Evolutionary conservation across 2,888 invertebrate genomes (phyloP), one percentile per base, ranked within the genome.

Genomic region (Pollenia amentaria): DNA sequence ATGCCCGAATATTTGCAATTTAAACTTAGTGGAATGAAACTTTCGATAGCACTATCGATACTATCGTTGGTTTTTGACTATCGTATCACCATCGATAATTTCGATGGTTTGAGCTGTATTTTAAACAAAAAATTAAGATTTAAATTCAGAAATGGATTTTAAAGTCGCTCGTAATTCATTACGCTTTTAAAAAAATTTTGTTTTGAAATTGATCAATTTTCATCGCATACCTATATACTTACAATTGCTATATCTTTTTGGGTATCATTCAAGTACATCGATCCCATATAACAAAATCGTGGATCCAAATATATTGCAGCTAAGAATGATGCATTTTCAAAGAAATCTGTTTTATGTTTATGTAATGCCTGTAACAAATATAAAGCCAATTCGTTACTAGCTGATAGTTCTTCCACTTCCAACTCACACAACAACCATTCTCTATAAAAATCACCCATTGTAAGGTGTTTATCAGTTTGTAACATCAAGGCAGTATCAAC

Each of bases 391-490:
- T 84, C 79, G 48, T 84, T 84, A 3, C 18, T 70, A 9, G 0
- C 14, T 0, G 75, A 1, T 4, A 84, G 46, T 16, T 80, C 79
- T 55, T 69, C 64, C 10, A 84, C 48, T 64, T 69, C 67, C 1
- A 60, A 10, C 10, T 84, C 79, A 44, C 84, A 84, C 12, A 79
- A 29, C 16, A 84, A 55, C 79, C 82, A 89, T 46, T 88, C 84
- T 18, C 88, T 83, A 70, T 78, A 88, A 46, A 88, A 87, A 29
- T 88, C 88, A 0, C 88, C 88, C 79, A 88, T 81, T 16, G 84
- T 67, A 38, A 85, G 70, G n/a, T 88, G 64, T 11, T 73, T 70
- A 29, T 64, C 76, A 21, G 80, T 77, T 18, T 88, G 83, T 0
- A 89, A 44, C 72, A 84, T 67, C 65, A 69, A 64, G 14, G 80